Evolutionary conservation across 1,140 invertebrate species (phyloP).

Genomic region (Drosophila obscura): DNA sequence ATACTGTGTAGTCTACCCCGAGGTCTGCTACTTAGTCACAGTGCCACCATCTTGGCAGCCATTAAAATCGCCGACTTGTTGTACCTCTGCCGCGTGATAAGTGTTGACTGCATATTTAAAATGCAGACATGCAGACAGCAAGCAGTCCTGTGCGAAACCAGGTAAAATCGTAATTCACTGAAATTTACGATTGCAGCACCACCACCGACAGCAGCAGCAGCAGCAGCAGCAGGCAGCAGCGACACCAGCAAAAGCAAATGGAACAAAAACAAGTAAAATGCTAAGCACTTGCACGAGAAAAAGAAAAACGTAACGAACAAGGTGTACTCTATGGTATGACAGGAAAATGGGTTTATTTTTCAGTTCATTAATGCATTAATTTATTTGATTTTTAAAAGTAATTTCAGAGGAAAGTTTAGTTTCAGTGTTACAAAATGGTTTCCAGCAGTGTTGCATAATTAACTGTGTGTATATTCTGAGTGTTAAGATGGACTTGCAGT

Average conservation of each 20-base stretch:
- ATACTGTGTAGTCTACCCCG: background rate
- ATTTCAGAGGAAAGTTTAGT: too few species aligned
- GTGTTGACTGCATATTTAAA: conserved; percentile 72
- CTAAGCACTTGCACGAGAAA: conserved; percentile 20
- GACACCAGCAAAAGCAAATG: conserved; percentile 24
- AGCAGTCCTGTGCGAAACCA: conserved; percentile 44
- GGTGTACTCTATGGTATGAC: background rate
- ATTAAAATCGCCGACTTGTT: conserved; percentile 49
- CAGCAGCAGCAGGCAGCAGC: conserved; percentile 23
- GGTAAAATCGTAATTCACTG: conserved; percentile 74
- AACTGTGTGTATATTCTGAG: too few species aligned
- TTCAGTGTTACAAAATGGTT: too few species aligned
- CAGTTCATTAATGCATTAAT: background rate
- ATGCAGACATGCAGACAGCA: conserved; percentile 57
- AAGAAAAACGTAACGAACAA: conserved; percentile 10
- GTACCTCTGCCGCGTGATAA: conserved; percentile 38
- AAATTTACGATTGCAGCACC: conserved; percentile 73
- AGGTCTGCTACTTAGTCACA: conserved; percentile 35
- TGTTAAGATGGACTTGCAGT: too few species aligned
- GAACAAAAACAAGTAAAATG: conserved; percentile 30
- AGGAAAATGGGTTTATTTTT: background rate
- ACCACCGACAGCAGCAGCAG: conserved; percentile 23
- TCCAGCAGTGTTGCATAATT: too few species aligned
- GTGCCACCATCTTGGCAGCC: conserved; percentile 43
- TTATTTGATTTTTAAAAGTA: background rate